Evolutionary conservation across 2,113 vertebrate genomes (phyloP).

Genomic region (Cottus gobio): DNA sequence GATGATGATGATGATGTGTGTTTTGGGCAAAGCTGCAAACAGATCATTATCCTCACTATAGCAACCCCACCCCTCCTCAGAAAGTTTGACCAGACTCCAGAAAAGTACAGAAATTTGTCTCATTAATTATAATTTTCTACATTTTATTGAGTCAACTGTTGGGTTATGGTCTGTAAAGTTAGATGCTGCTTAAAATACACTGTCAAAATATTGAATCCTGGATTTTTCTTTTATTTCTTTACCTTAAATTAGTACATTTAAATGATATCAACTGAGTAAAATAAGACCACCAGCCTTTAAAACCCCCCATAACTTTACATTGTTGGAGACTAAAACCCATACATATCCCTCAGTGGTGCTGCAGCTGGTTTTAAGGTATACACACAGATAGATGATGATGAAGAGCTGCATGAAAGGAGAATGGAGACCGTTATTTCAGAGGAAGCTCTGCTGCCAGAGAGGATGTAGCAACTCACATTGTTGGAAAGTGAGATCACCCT

Average conservation of each 20-base stretch:
- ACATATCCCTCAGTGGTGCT: neutral
- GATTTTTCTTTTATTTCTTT: neutral
- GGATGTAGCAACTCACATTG: conserved; percentile 65
- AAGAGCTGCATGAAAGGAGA: conserved; percentile 35
- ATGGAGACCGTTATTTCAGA: conserved; percentile 48
- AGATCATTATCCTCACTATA: neutral
- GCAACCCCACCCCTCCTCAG: neutral
- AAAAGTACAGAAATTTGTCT: neutral
- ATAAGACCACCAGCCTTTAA: neutral
- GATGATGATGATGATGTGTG: neutral
- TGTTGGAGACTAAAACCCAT: neutral
- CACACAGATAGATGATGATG: conserved; percentile 2
- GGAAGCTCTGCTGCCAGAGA: conserved; percentile 55
- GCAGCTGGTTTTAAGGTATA: conserved; percentile 9
- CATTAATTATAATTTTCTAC: neutral
- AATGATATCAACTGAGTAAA: neutral
- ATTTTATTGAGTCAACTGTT: neutral
- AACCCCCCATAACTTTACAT: no score
- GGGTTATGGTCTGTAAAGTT: neutral
- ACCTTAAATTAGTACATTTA: neutral
- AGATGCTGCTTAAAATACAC: neutral
- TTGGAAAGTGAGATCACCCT: conserved; percentile 69
- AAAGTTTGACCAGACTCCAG: neutral
- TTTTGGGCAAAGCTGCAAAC: neutral
- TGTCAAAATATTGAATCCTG: neutral